Evolutionary conservation across 35 echinoderm and acorn worm species (phyloP).

Genomic region (Stichopus chloronotus): DNA sequence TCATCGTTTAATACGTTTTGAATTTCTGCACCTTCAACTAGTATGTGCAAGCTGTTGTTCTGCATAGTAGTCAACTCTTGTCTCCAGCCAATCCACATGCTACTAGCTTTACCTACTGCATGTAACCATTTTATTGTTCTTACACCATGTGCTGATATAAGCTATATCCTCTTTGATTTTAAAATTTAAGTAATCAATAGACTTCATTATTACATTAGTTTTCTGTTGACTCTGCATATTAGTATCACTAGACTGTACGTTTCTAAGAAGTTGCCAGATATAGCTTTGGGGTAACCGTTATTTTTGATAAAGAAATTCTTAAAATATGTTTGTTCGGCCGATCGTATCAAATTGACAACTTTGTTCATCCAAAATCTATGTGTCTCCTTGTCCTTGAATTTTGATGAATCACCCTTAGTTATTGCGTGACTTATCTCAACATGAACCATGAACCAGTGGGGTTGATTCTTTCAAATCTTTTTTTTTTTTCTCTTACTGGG

Average conservation of each 20-base stretch:
- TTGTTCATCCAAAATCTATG: slow-evolving; percentile 45
- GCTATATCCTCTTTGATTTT: too few relatives aligned
- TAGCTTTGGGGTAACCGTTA: background rate
- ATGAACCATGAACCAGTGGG: background rate
- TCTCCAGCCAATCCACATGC: too few relatives aligned
- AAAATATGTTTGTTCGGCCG: slow-evolving; percentile 1
- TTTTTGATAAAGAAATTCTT: background rate
- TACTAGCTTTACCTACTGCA: too few relatives aligned
- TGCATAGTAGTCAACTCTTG: too few relatives aligned
- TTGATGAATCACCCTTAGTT: background rate
- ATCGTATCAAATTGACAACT: slow-evolving; percentile 15
- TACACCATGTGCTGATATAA: too few relatives aligned
- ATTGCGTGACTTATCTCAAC: slow-evolving; percentile 10
- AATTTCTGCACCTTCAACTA: too few relatives aligned
- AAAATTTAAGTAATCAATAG: too few relatives aligned
- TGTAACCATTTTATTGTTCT: too few relatives aligned
- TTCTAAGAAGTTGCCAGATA: slow-evolving; percentile 30
- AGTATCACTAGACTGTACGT: slow-evolving; percentile 26
- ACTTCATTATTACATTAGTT: too few relatives aligned
- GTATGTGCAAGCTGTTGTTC: too few relatives aligned
- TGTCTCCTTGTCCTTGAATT: background rate
- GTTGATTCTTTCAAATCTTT: slow-evolving; percentile 7
- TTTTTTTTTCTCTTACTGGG: background rate
- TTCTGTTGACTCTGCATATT: too few relatives aligned
- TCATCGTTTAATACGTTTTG: too few relatives aligned